Conservation (phyloP, 2,797 vertebrate species). For the Gymnothorax reevesii region DNA sequence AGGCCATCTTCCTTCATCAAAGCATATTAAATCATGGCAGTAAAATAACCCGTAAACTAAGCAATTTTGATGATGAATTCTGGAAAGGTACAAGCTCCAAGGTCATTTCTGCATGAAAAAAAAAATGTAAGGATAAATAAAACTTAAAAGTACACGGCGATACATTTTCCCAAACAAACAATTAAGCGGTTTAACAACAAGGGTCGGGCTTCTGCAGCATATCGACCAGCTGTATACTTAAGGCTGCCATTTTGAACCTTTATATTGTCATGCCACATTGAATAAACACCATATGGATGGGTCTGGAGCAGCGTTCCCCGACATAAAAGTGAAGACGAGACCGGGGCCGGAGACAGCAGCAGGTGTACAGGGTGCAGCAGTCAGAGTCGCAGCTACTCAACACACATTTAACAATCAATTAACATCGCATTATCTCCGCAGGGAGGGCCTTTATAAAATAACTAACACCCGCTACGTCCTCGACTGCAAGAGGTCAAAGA, state of each 20-base stretch:
- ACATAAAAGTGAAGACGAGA: conserved; percentile 52
- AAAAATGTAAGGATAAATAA: conserved; percentile 45
- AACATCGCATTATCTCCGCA: conserved; percentile 32
- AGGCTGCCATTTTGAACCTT: conserved; percentile 67
- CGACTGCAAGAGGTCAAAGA: neutral
- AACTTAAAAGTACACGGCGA: conserved; percentile 54
- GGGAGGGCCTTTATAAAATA: conserved; percentile 22
- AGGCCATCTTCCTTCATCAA: neutral
- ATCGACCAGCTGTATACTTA: conserved; percentile 70
- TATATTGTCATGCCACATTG: conserved; percentile 56
- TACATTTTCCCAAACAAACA: conserved; percentile 55
- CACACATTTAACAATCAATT: conserved; percentile 57
- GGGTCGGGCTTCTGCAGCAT: conserved; percentile 59
- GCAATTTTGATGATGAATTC: conserved; percentile 27
- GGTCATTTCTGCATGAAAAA: conserved; percentile 42
- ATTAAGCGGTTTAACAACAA: conserved; percentile 66
- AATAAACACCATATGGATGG: conserved; percentile 55
- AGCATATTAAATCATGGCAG: neutral
- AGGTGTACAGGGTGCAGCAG: conserved; percentile 30
- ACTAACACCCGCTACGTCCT: conserved; percentile 32
- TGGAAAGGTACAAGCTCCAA: conserved; percentile 14
- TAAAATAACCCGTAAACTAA: neutral
- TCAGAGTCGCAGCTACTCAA: conserved; percentile 36
- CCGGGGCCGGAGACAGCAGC: conserved; percentile 55
- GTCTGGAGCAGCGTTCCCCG: conserved; percentile 55